Conservation (phyloP, 2,113 vertebrate genomes). For the Empidonax traillii region DNA sequence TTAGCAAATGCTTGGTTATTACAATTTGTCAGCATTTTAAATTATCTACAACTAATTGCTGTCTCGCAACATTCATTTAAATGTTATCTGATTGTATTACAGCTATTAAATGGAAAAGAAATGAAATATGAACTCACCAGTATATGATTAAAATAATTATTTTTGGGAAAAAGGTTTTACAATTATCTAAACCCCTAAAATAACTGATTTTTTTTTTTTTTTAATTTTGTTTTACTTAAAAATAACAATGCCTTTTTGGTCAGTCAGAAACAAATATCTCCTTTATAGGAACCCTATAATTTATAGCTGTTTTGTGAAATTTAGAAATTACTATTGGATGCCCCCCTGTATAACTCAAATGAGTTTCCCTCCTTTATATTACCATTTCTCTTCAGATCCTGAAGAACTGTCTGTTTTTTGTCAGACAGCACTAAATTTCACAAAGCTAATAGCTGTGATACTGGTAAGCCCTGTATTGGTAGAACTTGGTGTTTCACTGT, state of each 20-base stretch:
- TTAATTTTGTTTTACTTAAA: not conserved
- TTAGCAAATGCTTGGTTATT: not conserved
- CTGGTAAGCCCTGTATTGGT: not conserved
- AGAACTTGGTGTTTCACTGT: not conserved
- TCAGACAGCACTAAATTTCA: constrained; percentile 4
- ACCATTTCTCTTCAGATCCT: constrained; percentile 5
- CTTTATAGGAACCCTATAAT: not conserved
- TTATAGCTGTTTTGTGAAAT: not conserved
- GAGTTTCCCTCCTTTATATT: constrained; percentile 1
- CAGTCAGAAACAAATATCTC: not conserved
- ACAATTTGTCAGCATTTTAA: not conserved
- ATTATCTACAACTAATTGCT: not conserved
- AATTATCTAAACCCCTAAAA: not conserved
- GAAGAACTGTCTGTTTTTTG: not conserved
- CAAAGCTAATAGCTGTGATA: not conserved
- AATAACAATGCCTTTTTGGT: not conserved
- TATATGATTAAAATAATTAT: not conserved
- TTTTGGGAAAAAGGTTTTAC: not conserved
- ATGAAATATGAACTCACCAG: not conserved
- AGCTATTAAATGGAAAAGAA: not conserved
- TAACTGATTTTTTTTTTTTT: not conserved
- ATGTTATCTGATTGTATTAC: not conserved
- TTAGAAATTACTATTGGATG: not conserved
- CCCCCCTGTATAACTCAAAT: not conserved
- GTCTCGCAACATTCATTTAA: not conserved